These are phyloP conservation scores for Lycophotia porphyrea DNA, from an alignment of 2,888 invertebrate species.

Conservation along the genomic window DNA sequence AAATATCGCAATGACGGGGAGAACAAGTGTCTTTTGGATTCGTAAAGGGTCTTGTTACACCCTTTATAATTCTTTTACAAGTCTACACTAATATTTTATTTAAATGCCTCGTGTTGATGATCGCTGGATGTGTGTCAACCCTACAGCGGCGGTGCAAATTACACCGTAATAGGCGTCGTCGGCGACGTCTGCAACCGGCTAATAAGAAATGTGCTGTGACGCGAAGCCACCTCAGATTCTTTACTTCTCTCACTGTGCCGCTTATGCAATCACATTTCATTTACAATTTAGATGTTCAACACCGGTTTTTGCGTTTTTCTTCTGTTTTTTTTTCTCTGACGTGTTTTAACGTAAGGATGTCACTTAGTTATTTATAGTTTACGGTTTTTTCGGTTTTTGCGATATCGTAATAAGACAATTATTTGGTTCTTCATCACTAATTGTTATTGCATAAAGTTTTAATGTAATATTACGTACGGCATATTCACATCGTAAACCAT, in stretches of 20 bases:
- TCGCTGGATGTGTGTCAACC: constrained; percentile 44
- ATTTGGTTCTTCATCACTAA: constrained; percentile 8
- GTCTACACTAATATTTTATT: constrained; percentile 6
- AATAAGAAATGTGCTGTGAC: constrained; percentile 61
- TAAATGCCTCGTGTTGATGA: constrained; percentile 1
- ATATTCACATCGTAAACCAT: constrained; percentile 39
- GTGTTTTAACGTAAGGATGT: constrained; percentile 6
- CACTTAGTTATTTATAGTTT: not conserved
- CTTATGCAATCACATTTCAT: constrained; percentile 52
- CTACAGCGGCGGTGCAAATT: constrained; percentile 56
- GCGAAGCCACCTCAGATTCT: constrained; percentile 53
- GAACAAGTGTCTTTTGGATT: too few relatives aligned
- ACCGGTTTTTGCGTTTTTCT: constrained; percentile 24
- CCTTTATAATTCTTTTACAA: not conserved
- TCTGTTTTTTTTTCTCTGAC: constrained; percentile 15
- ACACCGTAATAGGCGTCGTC: constrained; percentile 51
- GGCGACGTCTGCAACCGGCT: constrained; percentile 52
- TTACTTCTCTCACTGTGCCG: constrained; percentile 31
- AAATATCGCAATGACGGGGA: too few relatives aligned
- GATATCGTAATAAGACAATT: constrained; percentile 13
- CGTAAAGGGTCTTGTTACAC: too few relatives aligned
- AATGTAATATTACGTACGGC: constrained; percentile 22
- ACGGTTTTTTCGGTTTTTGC: not conserved
- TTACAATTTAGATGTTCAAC: constrained; percentile 57
- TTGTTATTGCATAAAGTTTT: constrained; percentile 41